phyloP scores from a whole-genome alignment of 1,140 invertebrate genomes.

The Cecropterus lyciades region DNA sequence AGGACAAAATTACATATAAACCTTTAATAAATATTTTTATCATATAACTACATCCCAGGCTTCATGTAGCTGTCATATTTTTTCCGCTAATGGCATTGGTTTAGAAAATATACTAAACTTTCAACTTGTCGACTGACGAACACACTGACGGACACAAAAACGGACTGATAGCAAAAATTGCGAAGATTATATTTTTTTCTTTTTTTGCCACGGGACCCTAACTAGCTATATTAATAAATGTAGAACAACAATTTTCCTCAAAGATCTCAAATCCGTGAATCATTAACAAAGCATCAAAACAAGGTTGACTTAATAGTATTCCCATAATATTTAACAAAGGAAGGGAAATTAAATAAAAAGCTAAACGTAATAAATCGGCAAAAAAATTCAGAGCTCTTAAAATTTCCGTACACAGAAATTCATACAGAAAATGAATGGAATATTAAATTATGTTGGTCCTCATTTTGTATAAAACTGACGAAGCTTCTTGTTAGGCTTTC shows the following conservation, averaged over 20 bases:
- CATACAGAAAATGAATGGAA: conserved; percentile 79
- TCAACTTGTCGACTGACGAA: no score
- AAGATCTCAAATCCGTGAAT: conserved; percentile 1
- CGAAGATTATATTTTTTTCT: no score
- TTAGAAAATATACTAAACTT: no score
- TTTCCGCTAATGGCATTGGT: no score
- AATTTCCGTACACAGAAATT: conserved; percentile 71
- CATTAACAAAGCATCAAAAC: conserved; percentile 24
- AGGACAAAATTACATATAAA: no score
- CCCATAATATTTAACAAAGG: conserved; percentile 27
- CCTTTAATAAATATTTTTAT: no score
- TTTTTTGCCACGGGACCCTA: no score
- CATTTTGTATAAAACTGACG: conserved; percentile 79
- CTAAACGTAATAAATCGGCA: conserved; percentile 44
- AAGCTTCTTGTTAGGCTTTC: conserved; percentile 80
- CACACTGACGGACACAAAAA: no score
- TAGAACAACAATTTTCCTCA: conserved; percentile 3
- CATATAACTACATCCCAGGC: no score
- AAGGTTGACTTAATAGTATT: conserved; percentile 25
- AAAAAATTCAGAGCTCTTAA: conserved; percentile 55
- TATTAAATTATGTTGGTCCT: conserved; percentile 82
- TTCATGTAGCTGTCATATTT: no score
- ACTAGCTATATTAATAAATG: background rate
- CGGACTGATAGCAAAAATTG: no score
- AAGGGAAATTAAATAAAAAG: conserved; percentile 34